Base-by-base conservation (phyloP, 64 coral and sea anemone species). In the Montipora cactus region DNA sequence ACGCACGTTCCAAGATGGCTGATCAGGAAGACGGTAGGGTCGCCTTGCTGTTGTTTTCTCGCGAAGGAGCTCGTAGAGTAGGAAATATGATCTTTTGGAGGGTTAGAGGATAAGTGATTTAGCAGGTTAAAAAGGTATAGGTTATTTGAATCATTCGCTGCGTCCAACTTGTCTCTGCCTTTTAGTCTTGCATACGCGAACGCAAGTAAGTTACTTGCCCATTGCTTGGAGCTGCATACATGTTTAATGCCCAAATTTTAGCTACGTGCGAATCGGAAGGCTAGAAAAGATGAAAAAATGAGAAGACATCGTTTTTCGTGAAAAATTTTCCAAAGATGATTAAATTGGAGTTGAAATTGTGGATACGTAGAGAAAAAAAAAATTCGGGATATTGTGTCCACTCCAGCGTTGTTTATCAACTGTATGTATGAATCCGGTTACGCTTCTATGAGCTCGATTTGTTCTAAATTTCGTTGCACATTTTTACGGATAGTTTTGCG, bases 11-110 rank as follows among this genome's bases (percentile, higher is more conserved):
- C 45, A 84, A 82, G 23, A 82, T 86, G 82, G 64, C 18, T 16
- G 66, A 86, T 5, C 62, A 86, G 50, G 82, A 70, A 50, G 82
- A 86, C 82, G 82, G 82, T 86, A 50, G 71, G 79, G 9, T 5
- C 6, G 23, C 13, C 16, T 23, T 71, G 20, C 18, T 22, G 4
- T 21, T 76, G 44, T 46, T 45, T 46, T 11, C 11, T 46, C 5
- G 6, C 3, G 4, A 0, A 76, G 37, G 13, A 12, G 11, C 74
- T 14, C 46, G 22, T 12, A 45, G 74, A 37, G 37, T 46, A 8
- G 25, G 74, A 76, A 45, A 76, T 8, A 14, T 67, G 15, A 67
- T 55, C 6, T 55, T 55, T 0, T 55, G 52, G 10, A 55, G 5
- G 52, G 13, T 64, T 12, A 64, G 14, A 16, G 9, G 4, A 16